phyloP scores from a whole-genome alignment of 2,797 vertebrate genomes.

The Chelon labrosus region DNA sequence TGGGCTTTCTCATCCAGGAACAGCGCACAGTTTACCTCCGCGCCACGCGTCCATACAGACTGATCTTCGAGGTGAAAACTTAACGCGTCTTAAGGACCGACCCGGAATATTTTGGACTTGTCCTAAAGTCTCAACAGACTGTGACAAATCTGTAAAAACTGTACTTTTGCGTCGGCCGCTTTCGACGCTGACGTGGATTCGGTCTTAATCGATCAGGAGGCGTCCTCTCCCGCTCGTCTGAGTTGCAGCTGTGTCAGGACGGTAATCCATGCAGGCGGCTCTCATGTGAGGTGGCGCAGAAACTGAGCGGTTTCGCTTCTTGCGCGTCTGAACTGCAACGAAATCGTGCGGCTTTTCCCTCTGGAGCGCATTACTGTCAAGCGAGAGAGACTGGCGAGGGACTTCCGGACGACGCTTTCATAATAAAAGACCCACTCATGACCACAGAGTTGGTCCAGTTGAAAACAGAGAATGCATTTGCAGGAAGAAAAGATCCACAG shows the following conservation, averaged over 20 bases:
- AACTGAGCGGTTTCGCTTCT: conserved; percentile 39
- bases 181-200: conserved; percentile 19
- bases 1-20: conserved; percentile 49
- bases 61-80: conserved; percentile 12
- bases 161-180: conserved; percentile 43
- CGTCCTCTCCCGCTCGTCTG: conserved; percentile 61
- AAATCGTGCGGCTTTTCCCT: conserved; percentile 54
- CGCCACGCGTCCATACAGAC: conserved; percentile 51
- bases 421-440: conserved; percentile 42
- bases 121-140: conserved; percentile 37
- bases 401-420: conserved; percentile 44
- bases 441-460: fast-evolving
- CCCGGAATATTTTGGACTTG: conserved; percentile 2
- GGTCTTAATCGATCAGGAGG: conserved; percentile 17
- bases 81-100: neutral
- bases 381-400: fast-evolving
- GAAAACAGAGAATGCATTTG: neutral
- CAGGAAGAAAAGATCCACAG: no score
- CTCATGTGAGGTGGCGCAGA: conserved; percentile 50
- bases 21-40: conserved; percentile 45
- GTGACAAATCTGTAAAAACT: conserved; percentile 24
- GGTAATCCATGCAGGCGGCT: conserved; percentile 44
- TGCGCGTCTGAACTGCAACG: conserved; percentile 60
- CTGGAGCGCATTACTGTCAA: conserved; percentile 43
- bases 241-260: neutral